These are phyloP conservation scores for Solenopsis fugax DNA, from an alignment of 1,140 invertebrate species.

Conservation along the genomic window DNA sequence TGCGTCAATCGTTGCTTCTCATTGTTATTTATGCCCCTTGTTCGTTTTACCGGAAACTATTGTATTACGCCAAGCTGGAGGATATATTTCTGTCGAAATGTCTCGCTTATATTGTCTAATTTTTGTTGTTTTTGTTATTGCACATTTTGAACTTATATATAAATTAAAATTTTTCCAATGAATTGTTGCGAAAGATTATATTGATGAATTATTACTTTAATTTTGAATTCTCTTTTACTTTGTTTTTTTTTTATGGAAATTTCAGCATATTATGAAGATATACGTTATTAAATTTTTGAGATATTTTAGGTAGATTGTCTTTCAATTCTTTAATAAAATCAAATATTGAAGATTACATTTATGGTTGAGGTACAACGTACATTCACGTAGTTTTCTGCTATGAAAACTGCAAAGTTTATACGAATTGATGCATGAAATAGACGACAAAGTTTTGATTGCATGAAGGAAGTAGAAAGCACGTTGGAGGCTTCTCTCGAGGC, in stretches of 20 bases:
- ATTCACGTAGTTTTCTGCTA: not conserved
- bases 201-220: not conserved
- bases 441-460: not conserved
- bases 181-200: not conserved
- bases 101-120: not conserved
- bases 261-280: not conserved
- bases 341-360: not conserved
- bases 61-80: not conserved
- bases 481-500: not conserved
- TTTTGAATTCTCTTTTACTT: not conserved
- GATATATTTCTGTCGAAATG: not conserved
- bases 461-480: not conserved
- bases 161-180: not conserved
- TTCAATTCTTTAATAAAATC: not conserved
- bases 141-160: not conserved
- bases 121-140: not conserved
- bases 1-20: not conserved
- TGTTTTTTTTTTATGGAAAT: not conserved
- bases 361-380: not conserved
- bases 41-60: not conserved
- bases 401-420: not conserved
- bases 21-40: not conserved
- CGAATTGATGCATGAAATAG: not conserved
- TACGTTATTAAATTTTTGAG: not conserved
- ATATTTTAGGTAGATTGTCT: not conserved